These are phyloP conservation scores for Ceramica pisi DNA, from an alignment of 2,888 invertebrate species.

Conservation along the genomic window DNA sequence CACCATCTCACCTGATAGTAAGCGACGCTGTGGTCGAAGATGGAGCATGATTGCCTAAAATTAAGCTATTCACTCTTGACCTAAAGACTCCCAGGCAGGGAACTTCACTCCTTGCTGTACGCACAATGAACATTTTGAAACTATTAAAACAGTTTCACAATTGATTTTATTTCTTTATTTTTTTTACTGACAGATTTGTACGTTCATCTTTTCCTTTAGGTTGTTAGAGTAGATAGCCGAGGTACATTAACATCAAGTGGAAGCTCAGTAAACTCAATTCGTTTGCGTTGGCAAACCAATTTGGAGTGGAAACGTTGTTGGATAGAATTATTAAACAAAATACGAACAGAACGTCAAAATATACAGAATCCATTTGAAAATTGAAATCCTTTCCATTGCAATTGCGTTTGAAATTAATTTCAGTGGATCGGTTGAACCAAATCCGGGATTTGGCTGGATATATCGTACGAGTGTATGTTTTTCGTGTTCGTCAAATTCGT, in stretches of 20 bases:
- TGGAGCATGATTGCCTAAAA: no score
- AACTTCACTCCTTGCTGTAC: no score
- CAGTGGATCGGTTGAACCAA: background rate
- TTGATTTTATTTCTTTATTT: conserved; percentile 7
- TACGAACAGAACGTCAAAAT: conserved; percentile 19
- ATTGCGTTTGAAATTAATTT: conserved; percentile 49
- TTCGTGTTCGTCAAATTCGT: conserved; percentile 10
- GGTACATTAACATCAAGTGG: conserved; percentile 29
- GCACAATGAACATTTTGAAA: background rate
- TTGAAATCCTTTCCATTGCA: conserved; percentile 42
- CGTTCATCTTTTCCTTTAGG: conserved; percentile 27
- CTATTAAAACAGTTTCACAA: background rate
- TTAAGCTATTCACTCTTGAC: no score
- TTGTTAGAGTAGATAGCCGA: background rate
- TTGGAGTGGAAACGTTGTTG: conserved; percentile 34
- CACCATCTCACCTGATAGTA: no score
- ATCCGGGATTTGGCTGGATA: conserved; percentile 19
- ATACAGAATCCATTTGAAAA: conserved; percentile 37
- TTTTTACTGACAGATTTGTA: background rate
- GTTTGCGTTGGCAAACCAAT: conserved; percentile 52
- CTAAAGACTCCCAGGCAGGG: no score
- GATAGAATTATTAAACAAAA: conserved; percentile 48
- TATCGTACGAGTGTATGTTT: conserved; percentile 8
- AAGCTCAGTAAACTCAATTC: conserved; percentile 42
- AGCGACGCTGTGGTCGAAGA: no score